Evolutionary conservation across 1,140 invertebrate genomes (phyloP), one percentile per base, ranked within the genome.

Genomic region (Drosophila suzukii): DNA sequence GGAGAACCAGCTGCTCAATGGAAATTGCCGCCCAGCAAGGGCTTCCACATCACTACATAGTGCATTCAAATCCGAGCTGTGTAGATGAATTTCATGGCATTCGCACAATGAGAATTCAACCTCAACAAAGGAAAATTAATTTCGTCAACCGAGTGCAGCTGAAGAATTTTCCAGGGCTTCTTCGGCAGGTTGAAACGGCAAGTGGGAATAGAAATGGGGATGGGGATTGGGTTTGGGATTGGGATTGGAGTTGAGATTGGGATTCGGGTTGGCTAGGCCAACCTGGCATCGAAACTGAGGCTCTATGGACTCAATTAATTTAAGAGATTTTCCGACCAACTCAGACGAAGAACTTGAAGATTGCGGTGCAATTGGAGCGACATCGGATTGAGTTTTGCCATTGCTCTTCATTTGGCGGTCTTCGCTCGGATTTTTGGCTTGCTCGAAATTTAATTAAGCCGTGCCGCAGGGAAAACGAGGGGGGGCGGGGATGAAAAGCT

Each of bases 361-460:
- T 70, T 75, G 60, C 32, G 59, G 43, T 75, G 66, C 66, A 56
- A 60, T 74, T 39, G 51, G 27, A 51, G 51, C 15, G 55, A 71
- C 66, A 70, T 59, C 38, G 32, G 36, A 49, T 77, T 62, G 49
- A 51, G 59, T 59, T 77, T 61, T 73, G 75, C 47, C 53, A 74
- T 65, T 81, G 49, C 66, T 41, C 32, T 50, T 57, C 81, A 80
- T 71, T 85, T 76, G 78, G 70, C 53, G 83, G 75, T 86, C 82
- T 86, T 86, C 78, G 73, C 56, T 56, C 34, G 66, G 65, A 67
- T 70, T 77, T 81, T 82, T 62, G 75, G 82, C 47, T 61, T 47
- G 49, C 39, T 57, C 36, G 47, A 78, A 86, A 88, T 88, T 88
- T 86, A 86, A 86, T 88, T 86, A 86, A 86, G 81, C 75, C 75